Evolutionary conservation across 2,797 vertebrate genomes (phyloP).

Genomic region (Pipistrellus pygmaeus): DNA sequence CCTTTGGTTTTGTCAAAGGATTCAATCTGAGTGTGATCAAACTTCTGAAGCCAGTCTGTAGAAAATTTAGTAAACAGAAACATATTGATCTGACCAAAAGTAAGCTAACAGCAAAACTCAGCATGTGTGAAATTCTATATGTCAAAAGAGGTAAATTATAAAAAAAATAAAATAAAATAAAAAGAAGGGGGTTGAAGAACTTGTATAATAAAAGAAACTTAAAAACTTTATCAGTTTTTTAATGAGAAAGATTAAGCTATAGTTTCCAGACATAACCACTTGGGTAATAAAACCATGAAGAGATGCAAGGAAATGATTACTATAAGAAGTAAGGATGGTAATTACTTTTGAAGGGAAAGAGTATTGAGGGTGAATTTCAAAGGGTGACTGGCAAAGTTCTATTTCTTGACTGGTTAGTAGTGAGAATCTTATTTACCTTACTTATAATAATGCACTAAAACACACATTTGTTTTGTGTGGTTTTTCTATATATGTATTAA

Average conservation of each 20-base stretch:
- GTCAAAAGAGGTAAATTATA: neutral
- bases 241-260: conserved; percentile 4
- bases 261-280: neutral
- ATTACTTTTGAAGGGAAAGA: conserved; percentile 30
- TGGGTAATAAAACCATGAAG: conserved; percentile 26
- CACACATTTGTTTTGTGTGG: neutral
- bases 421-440: neutral
- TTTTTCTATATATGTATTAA: conserved; percentile 13
- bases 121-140: neutral
- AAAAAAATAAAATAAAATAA: too few species aligned
- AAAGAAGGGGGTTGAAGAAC: neutral
- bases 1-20: conserved; percentile 48
- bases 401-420: conserved; percentile 43
- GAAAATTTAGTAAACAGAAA: conserved; percentile 13
- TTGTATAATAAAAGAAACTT: conserved; percentile 27
- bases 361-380: neutral
- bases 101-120: conserved; percentile 38
- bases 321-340: neutral
- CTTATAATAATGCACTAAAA: neutral
- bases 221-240: neutral
- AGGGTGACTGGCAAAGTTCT: neutral
- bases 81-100: neutral
- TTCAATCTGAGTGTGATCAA: neutral
- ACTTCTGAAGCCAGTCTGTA: neutral
- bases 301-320: neutral